These are phyloP conservation scores for Poecilus cupreus DNA, from an alignment of 2,888 invertebrate genomes.

Conservation along the genomic window DNA sequence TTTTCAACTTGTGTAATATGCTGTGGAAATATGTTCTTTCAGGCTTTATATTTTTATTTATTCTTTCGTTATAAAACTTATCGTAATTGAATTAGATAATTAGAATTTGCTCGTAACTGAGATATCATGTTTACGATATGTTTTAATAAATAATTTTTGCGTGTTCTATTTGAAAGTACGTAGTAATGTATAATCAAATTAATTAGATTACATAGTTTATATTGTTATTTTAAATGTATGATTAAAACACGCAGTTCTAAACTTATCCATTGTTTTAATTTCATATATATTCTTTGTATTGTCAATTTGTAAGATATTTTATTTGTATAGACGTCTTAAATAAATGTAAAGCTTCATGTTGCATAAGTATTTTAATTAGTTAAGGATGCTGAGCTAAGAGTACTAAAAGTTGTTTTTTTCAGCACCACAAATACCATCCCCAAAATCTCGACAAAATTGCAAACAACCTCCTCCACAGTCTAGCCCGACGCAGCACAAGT, in stretches of 20 bases:
- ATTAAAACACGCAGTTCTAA: not conserved
- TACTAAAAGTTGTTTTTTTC: slow-evolving; percentile 57
- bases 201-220: not conserved
- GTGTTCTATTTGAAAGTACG: slow-evolving; percentile 3
- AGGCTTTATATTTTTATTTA: too few species aligned
- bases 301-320: slow-evolving; percentile 1
- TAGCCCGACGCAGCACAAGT: slow-evolving; percentile 76
- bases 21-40: not conserved
- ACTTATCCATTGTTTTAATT: not conserved
- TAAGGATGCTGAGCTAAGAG: not conserved
- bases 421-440: slow-evolving; percentile 77
- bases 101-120: too few species aligned
- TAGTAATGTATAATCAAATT: not conserved
- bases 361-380: slow-evolving; percentile 5
- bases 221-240: not conserved
- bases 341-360: slow-evolving; percentile 27
- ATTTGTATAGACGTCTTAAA: slow-evolving; percentile 21
- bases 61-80: too few species aligned
- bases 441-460: slow-evolving; percentile 74
- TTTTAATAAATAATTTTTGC: not conserved
- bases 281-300: slow-evolving; percentile 11
- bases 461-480: slow-evolving; percentile 76
- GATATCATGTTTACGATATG: not conserved
- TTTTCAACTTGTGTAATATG: not conserved
- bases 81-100: not conserved